Evolutionary conservation across 2,888 invertebrate genomes (phyloP).

Genomic region (Pandemis cinnamomeana): DNA sequence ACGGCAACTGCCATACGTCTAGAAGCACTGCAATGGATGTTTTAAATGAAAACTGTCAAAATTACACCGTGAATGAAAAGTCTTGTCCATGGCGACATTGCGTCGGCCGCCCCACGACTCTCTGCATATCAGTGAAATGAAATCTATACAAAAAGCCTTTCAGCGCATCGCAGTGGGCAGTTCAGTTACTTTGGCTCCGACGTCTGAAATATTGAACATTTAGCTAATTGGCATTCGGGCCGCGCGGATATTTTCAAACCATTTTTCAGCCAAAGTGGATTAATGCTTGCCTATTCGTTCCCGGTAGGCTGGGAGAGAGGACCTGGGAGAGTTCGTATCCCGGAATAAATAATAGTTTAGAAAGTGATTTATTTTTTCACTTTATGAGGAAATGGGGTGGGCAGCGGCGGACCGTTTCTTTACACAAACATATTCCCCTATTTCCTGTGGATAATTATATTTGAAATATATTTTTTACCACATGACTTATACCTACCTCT

Average conservation of each 20-base stretch:
- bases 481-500: too few species aligned
- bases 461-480: too few species aligned
- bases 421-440: too few species aligned
- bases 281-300: constrained; percentile 43
- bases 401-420: too few species aligned
- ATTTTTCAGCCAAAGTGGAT: constrained; percentile 45
- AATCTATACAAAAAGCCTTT: constrained; percentile 3
- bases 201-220: constrained; percentile 53
- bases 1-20: too few species aligned
- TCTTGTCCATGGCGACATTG: background rate
- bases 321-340: constrained; percentile 2
- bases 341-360: background rate
- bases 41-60: too few species aligned
- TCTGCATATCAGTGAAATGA: background rate
- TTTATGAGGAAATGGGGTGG: too few species aligned
- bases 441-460: too few species aligned
- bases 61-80: too few species aligned
- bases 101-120: too few species aligned
- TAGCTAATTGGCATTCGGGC: constrained; percentile 51
- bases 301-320: constrained; percentile 26
- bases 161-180: constrained; percentile 5
- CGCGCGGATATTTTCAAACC: constrained; percentile 42
- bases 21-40: too few species aligned
- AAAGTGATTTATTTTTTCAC: background rate
- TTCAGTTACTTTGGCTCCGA: background rate